Base-by-base conservation (phyloP, 2,888 invertebrate genomes). In the Listrodromus nycthemerus region DNA sequence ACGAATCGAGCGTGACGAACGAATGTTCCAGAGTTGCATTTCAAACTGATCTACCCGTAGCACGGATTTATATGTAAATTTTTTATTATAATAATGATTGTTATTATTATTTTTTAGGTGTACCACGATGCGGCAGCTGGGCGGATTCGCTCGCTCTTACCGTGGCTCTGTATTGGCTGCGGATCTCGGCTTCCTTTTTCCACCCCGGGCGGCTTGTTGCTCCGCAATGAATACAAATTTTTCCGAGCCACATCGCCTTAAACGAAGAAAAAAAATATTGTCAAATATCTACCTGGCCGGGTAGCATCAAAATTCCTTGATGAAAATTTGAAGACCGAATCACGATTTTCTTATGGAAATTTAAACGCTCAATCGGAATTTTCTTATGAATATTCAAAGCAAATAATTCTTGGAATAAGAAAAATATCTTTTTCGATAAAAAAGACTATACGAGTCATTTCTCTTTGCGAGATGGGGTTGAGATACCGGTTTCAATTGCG, bases 181-280 rank as follows among this genome's bases (percentile, higher is more conserved):
- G 65, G 52, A 65, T 65, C 65, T 24, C 50, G 13, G 7, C 48
- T n/a, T 61, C 27, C 24, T 33, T 48, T 30, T n/a, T 13, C 2
- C 8, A 41, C 24, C 61, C 30, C 48, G 1, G 27, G 61, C 3
- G 30, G 19, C 27, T 61, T 63, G 48, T 63, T 63, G 21, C 48
- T 61, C 48, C 19, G 63, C 63, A 74, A 74, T 74, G 61, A 74
- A 74, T 74, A 61, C 27, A 61, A 63, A 74, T 21, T 74, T 63
- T 21, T 30, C 8, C 50, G 58, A 50, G 21, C 37, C 33, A 21
- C 13, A 19, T 41, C 48, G 21, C 37, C 1, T 55, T 37, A 66
- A 7, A 10, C 8, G 45, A 48, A 41, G 19, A 7, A 1, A 27
- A 33, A 63, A 21, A 19, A 41, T 5, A 3, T 13, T 41, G 2